Percentiles rank a stretch among this genome's conserved stretches.
phyloP scores from a whole-genome alignment of 2,888 invertebrate species.

The Cantharis lateralis region DNA sequence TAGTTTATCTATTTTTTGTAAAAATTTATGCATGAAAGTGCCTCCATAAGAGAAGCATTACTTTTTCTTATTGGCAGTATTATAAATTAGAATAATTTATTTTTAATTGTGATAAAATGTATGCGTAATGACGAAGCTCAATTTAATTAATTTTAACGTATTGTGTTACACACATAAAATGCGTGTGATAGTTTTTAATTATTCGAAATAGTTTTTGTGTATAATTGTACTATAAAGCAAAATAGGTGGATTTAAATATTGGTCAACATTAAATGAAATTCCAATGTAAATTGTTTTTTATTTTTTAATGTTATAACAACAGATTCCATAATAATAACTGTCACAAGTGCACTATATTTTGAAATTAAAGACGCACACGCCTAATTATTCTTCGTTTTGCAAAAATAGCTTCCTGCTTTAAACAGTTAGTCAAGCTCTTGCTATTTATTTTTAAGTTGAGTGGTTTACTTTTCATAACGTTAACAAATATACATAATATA shows the following conservation, averaged over 20 bases:
- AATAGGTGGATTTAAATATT: neutral
- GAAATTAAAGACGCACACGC: no score
- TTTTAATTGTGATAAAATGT: constrained; percentile 30
- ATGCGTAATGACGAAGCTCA: constrained; percentile 26
- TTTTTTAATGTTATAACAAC: neutral
- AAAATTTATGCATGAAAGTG: constrained; percentile 17
- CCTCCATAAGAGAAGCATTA: constrained; percentile 11
- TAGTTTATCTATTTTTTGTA: neutral
- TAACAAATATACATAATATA: neutral
- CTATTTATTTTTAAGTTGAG: no score
- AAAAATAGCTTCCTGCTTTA: no score
- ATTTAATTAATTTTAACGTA: constrained; percentile 23
- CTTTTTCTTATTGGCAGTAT: constrained; percentile 16
- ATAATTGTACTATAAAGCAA: neutral
- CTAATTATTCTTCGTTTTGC: no score
- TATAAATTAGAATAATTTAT: constrained; percentile 17
- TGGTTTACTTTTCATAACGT: neutral
- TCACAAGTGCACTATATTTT: no score
- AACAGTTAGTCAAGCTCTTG: no score
- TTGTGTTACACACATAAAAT: constrained; percentile 14
- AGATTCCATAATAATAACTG: neutral
- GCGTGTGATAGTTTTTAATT: constrained; percentile 1
- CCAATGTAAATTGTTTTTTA: neutral
- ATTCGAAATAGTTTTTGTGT: neutral
- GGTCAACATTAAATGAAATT: constrained; percentile 1